Base-by-base conservation (phyloP, 2,797 vertebrate genomes). In the Propithecus perrieri region DNA sequence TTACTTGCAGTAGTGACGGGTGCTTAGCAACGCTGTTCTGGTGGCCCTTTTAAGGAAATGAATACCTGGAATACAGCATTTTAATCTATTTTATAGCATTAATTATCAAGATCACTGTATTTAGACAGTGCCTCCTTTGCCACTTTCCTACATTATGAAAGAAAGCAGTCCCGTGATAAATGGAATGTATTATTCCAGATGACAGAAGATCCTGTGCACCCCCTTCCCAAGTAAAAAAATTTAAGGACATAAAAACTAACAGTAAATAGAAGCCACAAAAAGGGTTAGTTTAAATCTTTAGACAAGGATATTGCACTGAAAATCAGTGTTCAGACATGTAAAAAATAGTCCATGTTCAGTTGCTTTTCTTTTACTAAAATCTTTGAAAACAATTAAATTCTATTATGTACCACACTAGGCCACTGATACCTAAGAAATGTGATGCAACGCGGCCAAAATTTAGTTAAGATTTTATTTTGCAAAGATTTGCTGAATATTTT, bases 91-190 rank as follows among this genome's bases (percentile, higher is more conserved):
- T 96, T 81, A 76, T 59, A 93, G 96, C 65, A 96, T 97, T 93
- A 97, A 97, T 98, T 98, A 98, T 89, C 65, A 87, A 4, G 95
- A 95, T 98, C 97, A 95, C 94, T 86, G 89, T 95, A 96, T 98
- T 98, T 76, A 97, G 96, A 98, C 57, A 97, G 78, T 14, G 89
- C 94, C 35, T 95, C 57, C 7, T 18, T 72, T 94, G 65, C 89
- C 96, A 85, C 87, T 96, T 91, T 71, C 65, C 89, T 95, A 80
- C 71, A 78, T 85, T 88, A 35, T 9, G 48, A 81, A 91, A 96
- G 81, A 84, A 91, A 85, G 17, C 55, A 38, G 86, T 83, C 41
- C 48, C 9, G 26, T 74, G 59, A 94, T 96, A 81, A 69, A 57
- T 4, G 75, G 89, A 97, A 96, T 22, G 7, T 28, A 35, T 78